A percentile compares a stretch with the other conserved stretches of the same genome.
Evolutionary conservation across 1,140 invertebrate genomes (phyloP).

Genomic region (Papilio polyxenes): DNA sequence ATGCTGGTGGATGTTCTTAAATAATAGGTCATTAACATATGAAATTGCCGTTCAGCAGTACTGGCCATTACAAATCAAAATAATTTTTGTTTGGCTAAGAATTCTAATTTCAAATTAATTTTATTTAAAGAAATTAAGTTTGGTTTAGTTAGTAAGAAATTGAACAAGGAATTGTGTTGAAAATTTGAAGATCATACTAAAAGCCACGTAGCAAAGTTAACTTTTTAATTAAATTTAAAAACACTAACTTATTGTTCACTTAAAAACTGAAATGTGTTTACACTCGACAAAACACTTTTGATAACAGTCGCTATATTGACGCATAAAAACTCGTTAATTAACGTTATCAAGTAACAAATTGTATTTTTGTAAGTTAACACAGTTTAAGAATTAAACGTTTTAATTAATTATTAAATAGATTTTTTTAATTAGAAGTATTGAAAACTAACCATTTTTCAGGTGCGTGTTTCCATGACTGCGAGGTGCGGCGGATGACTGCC

Average conservation of each 20-base stretch:
- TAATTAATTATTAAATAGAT: neutral
- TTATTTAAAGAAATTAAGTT: too few relatives aligned
- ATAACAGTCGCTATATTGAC: neutral
- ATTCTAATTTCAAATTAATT: too few relatives aligned
- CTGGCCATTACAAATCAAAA: too few relatives aligned
- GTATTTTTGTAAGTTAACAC: neutral
- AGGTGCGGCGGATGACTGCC: neutral
- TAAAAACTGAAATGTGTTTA: neutral
- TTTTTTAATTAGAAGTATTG: neutral
- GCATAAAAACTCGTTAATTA: constrained; percentile 2
- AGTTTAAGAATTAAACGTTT: neutral
- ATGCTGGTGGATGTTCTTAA: too few relatives aligned
- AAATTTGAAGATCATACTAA: neutral
- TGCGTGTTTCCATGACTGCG: neutral
- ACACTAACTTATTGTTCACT: neutral
- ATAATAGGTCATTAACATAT: too few relatives aligned
- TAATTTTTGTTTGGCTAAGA: too few relatives aligned
- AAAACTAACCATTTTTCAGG: constrained; percentile 7
- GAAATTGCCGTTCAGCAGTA: too few relatives aligned
- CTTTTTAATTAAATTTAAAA: neutral
- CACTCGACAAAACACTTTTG: neutral
- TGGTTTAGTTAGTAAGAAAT: too few relatives aligned
- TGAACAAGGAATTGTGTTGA: neutral
- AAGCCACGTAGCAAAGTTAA: neutral
- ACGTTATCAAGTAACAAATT: neutral